Percentiles rank a stretch among this genome's conserved stretches.
Evolutionary conservation across 2,888 invertebrate species (phyloP).

Genomic region (Cryptocheilus praepositus): DNA sequence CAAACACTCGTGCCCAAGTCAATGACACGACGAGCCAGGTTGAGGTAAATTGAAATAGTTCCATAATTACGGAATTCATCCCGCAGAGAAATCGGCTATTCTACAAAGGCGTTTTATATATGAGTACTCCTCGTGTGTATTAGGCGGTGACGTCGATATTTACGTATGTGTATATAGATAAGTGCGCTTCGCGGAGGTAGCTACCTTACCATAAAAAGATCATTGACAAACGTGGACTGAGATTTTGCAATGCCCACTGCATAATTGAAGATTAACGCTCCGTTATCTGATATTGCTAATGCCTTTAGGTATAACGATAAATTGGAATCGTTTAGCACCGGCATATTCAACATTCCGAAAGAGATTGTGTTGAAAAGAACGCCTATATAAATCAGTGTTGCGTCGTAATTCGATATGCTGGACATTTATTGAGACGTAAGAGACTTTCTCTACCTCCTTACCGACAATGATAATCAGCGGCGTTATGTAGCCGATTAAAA

Average conservation of each 20-base stretch:
- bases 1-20: conserved; percentile 68
- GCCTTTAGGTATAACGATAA: conserved; percentile 69
- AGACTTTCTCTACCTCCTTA: conserved; percentile 44
- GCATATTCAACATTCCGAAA: conserved; percentile 65
- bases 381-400: conserved; percentile 49
- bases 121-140: background rate
- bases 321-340: conserved; percentile 66
- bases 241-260: conserved; percentile 67
- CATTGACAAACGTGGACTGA: conserved; percentile 60
- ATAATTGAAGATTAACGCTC: conserved; percentile 69
- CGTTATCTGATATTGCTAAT: conserved; percentile 70
- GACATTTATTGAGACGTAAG: background rate
- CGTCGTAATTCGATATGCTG: background rate
- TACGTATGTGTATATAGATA: too few relatives aligned
- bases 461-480: conserved; percentile 67
- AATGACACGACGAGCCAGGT: conserved; percentile 72
- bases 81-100: conserved; percentile 61
- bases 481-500: conserved; percentile 66
- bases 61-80: conserved; percentile 62
- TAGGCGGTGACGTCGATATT: too few relatives aligned
- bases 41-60: conserved; percentile 70
- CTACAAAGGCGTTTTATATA: conserved; percentile 31
- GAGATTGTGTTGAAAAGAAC: conserved; percentile 66
- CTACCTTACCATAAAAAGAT: conserved; percentile 66
- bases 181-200: background rate